Percentiles rank a stretch among this genome's conserved stretches.
Evolutionary conservation across 2,113 vertebrate genomes (phyloP).

Genomic region (Gobiocypris rarus): DNA sequence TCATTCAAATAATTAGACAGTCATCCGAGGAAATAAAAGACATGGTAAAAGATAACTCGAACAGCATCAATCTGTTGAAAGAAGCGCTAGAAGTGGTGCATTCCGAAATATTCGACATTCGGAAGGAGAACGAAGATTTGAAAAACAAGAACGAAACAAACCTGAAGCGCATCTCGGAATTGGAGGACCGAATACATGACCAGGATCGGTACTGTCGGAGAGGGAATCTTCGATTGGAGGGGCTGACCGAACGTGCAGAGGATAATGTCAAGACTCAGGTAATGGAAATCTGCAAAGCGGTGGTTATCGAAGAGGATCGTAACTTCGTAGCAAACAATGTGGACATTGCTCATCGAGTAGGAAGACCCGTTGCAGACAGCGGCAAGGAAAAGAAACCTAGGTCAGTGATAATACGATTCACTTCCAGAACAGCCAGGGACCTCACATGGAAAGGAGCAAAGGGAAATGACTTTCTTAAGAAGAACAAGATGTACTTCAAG

Average conservation of each 20-base stretch:
- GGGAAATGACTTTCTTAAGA: not conserved
- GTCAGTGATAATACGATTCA: not conserved
- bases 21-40: not conserved
- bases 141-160: not conserved
- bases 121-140: not conserved
- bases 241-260: not conserved
- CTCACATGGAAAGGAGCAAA: not conserved
- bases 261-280: not conserved
- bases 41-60: conserved; percentile 1
- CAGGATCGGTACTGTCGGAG: not conserved
- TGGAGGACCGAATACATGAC: not conserved
- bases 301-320: not conserved
- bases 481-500: conserved; percentile 4
- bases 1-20: not conserved
- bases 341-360: not conserved
- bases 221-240: too few species aligned
- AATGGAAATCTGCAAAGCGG: not conserved
- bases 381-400: not conserved
- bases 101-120: not conserved
- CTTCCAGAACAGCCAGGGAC: not conserved
- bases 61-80: not conserved
- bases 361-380: too few species aligned
- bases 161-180: not conserved
- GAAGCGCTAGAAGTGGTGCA: not conserved
- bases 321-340: not conserved